Percentiles rank a stretch among this genome's conserved stretches.
Conservation (phyloP, 2,888 invertebrate species). For the Tetropium fuscum region DNA sequence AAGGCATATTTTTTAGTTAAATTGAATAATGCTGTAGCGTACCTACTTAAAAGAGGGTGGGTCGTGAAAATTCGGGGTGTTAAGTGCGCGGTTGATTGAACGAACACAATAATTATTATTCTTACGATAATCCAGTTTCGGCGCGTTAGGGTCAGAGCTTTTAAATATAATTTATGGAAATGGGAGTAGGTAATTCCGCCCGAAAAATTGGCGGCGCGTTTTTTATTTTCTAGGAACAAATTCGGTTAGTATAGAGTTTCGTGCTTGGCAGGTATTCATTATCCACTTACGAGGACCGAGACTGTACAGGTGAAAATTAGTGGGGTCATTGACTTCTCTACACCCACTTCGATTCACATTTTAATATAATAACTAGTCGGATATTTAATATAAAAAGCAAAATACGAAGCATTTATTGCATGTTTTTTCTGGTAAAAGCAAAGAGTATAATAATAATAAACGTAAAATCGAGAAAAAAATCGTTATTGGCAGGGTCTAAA, state of each 20-base stretch:
- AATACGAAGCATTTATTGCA: too few relatives aligned
- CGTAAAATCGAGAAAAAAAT: too few relatives aligned
- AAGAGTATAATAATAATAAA: too few relatives aligned
- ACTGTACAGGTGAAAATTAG: too few relatives aligned
- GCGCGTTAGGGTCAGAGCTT: neutral
- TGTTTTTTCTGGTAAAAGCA: too few relatives aligned
- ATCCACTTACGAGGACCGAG: too few relatives aligned
- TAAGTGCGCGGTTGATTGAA: constrained; percentile 6
- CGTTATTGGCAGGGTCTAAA: too few relatives aligned
- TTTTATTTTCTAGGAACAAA: neutral
- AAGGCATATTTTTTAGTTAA: constrained; percentile 16
- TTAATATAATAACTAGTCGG: too few relatives aligned
- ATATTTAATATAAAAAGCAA: too few relatives aligned
- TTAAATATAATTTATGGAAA: neutral
- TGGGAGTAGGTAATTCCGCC: neutral
- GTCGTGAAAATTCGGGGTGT: constrained; percentile 2
- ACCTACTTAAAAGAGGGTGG: constrained; percentile 5
- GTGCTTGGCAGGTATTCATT: too few relatives aligned
- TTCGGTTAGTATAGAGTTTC: neutral
- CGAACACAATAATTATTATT: neutral
- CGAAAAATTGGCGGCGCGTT: neutral
- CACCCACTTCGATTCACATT: too few relatives aligned
- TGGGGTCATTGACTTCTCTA: too few relatives aligned
- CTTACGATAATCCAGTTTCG: neutral
- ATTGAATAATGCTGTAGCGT: constrained; percentile 27